phyloP scores from a whole-genome alignment of 2,797 vertebrate genomes.

The Manis crassicaudata region DNA sequence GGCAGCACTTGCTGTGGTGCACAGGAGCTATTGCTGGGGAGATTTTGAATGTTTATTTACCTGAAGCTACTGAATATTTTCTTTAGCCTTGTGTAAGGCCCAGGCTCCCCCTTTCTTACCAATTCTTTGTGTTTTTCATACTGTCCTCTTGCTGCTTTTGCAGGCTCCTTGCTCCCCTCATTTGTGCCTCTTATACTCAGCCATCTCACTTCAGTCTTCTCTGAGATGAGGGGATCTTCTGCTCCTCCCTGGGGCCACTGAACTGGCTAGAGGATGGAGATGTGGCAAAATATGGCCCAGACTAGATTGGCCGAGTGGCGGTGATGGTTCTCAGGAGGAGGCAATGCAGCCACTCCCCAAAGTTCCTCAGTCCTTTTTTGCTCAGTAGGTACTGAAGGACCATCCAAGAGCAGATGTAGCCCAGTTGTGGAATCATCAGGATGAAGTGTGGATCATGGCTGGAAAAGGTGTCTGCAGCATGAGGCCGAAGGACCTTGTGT shows the following conservation, averaged over 20 bases:
- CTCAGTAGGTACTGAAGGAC: conserved; percentile 29
- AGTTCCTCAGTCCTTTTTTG: background rate
- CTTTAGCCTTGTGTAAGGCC: background rate
- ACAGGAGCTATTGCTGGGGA: background rate
- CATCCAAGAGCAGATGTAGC: background rate
- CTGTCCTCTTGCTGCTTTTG: background rate
- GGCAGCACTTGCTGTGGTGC: background rate
- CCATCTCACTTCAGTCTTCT: conserved; percentile 46
- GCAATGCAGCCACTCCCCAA: background rate
- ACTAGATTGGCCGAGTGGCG: background rate
- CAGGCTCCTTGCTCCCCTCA: background rate
- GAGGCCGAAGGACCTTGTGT: background rate
- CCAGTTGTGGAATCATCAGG: background rate
- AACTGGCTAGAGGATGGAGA: conserved; percentile 13
- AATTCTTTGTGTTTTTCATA: background rate
- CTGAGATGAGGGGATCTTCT: conserved; percentile 21
- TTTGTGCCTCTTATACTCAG: conserved; percentile 2
- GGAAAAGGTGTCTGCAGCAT: background rate
- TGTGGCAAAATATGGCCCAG: conserved; percentile 27
- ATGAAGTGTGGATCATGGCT: background rate
- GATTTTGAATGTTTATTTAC: background rate
- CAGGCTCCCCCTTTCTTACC: background rate
- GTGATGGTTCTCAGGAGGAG: conserved; percentile 9
- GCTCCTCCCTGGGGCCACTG: conserved; percentile 12
- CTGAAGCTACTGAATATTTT: conserved; percentile 21